phyloP scores from a whole-genome alignment of 2,113 vertebrate species.

The Misgurnus anguillicaudatus region DNA sequence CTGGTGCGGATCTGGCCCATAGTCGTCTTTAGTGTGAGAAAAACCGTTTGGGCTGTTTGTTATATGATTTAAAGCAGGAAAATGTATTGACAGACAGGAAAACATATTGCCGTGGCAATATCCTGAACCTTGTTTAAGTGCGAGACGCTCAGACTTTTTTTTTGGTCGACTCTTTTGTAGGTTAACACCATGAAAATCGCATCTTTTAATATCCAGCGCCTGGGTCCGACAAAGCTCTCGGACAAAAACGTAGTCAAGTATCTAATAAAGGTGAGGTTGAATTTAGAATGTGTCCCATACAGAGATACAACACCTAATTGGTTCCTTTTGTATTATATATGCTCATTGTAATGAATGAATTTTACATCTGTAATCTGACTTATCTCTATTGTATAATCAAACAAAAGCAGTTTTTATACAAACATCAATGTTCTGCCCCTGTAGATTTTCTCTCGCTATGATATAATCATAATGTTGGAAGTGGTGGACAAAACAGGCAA shows the following conservation, averaged over 20 bases:
- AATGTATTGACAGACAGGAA: neutral
- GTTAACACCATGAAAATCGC: slow-evolving; percentile 66
- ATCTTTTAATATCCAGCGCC: slow-evolving; percentile 63
- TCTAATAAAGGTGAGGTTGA: neutral
- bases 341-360: too few relatives aligned
- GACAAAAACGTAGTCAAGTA: neutral
- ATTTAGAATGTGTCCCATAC: too few relatives aligned
- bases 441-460: slow-evolving; percentile 70
- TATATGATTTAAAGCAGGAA: slow-evolving; percentile 1
- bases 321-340: too few relatives aligned
- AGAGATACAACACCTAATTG: too few relatives aligned
- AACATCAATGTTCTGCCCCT: neutral
- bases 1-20: too few relatives aligned
- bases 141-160: too few relatives aligned
- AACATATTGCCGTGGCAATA: neutral
- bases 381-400: neutral
- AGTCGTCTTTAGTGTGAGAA: too few relatives aligned
- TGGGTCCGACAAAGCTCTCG: slow-evolving; percentile 59
- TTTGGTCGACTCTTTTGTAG: neutral
- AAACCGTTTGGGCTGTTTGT: too few relatives aligned
- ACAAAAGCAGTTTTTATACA: neutral
- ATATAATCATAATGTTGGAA: slow-evolving; percentile 71
- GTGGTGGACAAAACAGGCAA: slow-evolving; percentile 65
- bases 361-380: neutral
- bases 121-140: too few relatives aligned